Evolutionary conservation across 2,888 invertebrate genomes (phyloP), one percentile per base, ranked within the genome.

Genomic region (Synergus umbraculus): DNA sequence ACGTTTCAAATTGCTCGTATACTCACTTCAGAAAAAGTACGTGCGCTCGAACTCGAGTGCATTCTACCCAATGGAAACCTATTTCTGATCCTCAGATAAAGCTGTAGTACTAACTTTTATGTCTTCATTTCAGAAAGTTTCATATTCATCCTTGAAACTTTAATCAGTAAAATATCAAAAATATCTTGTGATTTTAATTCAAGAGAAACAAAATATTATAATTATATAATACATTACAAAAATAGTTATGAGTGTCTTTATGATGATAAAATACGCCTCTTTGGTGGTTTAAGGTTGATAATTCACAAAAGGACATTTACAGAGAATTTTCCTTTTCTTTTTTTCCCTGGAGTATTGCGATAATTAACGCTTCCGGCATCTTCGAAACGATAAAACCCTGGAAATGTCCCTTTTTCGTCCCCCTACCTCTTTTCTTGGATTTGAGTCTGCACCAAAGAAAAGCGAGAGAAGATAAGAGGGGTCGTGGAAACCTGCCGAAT

Each of bases 401-500:
- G 15, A 49, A 54, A 49, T 63, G 29, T 63, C 29, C 22, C 29
- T 49, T 37, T 73, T 54, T 54, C 37, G 10, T 15, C 5, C 18
- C 49, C 37, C 73, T 41, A 37, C 15, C 54, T 41, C 37, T 37
- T 73, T 73, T 12, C 54, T 29, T 73, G 54, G 10, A 41, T 73
- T 54, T 73, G 54, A 73, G 18, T 54, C 73, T 73, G 41, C 54
- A n/a, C 15, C 37, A 58, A 54, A 37, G 54, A 73, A 58, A 49
- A 73, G 54, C 54, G 54, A 73, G 18, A 73, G 54, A 22, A 73
- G 73, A 73, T 73, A 49, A 69, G 49, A 69, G 10, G 73, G 54
- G 73, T 73, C 73, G 73, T 73, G 73, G 41, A 73, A 73, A 73
- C 54, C 73, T 54, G 37, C 73, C 73, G 37, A 58, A 22, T 73